Base-by-base conservation (phyloP, 2,888 invertebrate genomes). In the Blastobasis adustella region DNA sequence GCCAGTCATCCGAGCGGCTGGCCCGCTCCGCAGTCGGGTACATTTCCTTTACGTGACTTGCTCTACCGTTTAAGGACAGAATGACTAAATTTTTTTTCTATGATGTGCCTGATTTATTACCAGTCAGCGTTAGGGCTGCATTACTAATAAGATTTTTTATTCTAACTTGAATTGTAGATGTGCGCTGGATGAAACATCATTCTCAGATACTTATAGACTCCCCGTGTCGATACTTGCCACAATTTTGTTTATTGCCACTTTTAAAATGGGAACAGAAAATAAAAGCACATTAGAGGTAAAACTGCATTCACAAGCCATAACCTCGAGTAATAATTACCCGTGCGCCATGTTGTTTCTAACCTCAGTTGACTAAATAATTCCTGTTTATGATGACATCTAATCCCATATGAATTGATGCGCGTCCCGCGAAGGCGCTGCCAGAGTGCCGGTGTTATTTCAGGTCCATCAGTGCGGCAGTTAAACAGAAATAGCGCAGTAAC, bases 321-420 rank as follows among this genome's bases (percentile, higher is more conserved):
- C 66, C 62, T 71, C 75, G 71, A 71, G 61, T 67, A 71, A 73
- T 74, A 75, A 79, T 74, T 73, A 75, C 67, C 61, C 63, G 61
- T 61, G 55, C 58, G 65, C 67, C n/a, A n/a, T 61, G 79, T 85
- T 84, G 82, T 79, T 84, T 82, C 82, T 83, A 86, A 84, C 85
- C 84, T 84, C 85, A 82, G 73, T 75, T 76, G 85, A 80, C 80
- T 80, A 85, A 87, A 87, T 87, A 86, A 85, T 79, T 84, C 86
- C 82, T 85, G 85, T 88, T 88, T 88, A 88, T 84, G 87, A 87
- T 84, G 87, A 86, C 86, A 87, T 78, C 81, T 82, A 85, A 88
- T 87, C 87, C 85, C 83, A 73, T 85, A 86, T 85, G 81, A 84
- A 85, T 85, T 84, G 84, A 85, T 82, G 83, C 63, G 72, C 76